Evolutionary conservation across 2,797 vertebrate species (phyloP).

Genomic region (Peromyscus nudipes): DNA sequence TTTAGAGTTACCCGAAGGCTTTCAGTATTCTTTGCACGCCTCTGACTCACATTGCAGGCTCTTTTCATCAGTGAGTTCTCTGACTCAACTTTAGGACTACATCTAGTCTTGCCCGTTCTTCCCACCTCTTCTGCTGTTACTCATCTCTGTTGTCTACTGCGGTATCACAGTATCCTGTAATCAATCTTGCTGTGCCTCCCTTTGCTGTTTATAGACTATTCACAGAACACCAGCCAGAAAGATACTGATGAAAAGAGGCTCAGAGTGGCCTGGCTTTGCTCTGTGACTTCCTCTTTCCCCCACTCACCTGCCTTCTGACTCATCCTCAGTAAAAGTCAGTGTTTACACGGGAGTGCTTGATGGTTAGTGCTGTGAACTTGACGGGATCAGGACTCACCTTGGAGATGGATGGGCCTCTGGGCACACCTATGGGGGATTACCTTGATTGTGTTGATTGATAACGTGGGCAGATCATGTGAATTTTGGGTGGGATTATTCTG

Average conservation of each 20-base stretch:
- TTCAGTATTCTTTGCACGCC: conserved; percentile 4
- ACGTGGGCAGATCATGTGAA: not conserved
- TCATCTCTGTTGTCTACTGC: not conserved
- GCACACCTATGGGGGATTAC: not conserved
- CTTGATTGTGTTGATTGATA: not conserved
- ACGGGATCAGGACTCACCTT: not conserved
- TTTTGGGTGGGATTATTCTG: not conserved
- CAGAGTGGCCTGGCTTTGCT: not conserved
- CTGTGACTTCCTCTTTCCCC: conserved; percentile 5
- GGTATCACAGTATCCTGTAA: not conserved
- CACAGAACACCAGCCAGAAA: not conserved
- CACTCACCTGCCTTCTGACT: conserved; percentile 23
- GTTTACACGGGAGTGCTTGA: not conserved
- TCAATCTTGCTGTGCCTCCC: not conserved
- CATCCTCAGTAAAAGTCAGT: not conserved
- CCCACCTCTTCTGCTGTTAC: not conserved
- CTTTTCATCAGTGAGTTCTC: conserved; percentile 15
- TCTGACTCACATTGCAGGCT: conserved; percentile 5
- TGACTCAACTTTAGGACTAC: not conserved
- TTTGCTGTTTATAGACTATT: conserved; percentile 30
- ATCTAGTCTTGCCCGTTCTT: not conserved
- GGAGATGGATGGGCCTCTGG: not conserved
- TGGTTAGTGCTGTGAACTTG: not conserved
- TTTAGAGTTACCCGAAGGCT: not conserved
- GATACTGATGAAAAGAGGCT: not conserved